Base-by-base conservation (phyloP, 2,797 vertebrate genomes). In the Molossus alvarezi region DNA sequence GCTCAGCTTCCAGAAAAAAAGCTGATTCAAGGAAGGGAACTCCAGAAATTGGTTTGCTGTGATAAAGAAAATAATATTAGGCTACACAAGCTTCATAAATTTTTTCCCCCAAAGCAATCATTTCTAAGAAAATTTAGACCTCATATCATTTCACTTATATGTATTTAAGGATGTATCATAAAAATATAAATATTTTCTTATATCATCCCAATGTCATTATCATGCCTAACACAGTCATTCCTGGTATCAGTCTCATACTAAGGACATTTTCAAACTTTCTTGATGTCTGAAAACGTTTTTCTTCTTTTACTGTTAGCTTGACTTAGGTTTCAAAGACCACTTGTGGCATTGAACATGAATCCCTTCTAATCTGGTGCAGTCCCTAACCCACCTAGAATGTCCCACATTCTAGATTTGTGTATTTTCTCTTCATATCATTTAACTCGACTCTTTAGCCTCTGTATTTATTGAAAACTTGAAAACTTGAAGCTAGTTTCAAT, bases 401-500 rank as follows among this genome's bases (percentile, higher is more conserved):
- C 20, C 14, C n/a, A 60, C 23, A 20, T 51, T 93, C 75, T 94
- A 64, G 21, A 83, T 80, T 69, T 75, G 18, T 89, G 0, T 73
- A 9, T 48, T 79, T 89, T 93, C 79, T 84, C 48, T 55, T 21
- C 45, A 23, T 58, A 65, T 86, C 25, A 65, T 55, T 80, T 85
- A 77, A 77, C 3, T 5, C 29, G 4, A 37, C 73, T 87, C 71
- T 90, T 67, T 73, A 81, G 25, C 14, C 88, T 4, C 14, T 72
- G 18, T 41, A 4, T 88, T 48, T 21, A 27, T 23, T 88, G 11
- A 55, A 37, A 71, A 53, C 53, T 81, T 3, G 20, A 45, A 64
- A 71, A 53, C 53, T 81, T 3, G 20, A 45, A 64, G 51, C 81
- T 93, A 65, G 25, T 65, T 96, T 81, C 77, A 55, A 86, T 88